Conservation (phyloP, 2,888 invertebrate genomes). For the Podabrus alpinus region DNA sequence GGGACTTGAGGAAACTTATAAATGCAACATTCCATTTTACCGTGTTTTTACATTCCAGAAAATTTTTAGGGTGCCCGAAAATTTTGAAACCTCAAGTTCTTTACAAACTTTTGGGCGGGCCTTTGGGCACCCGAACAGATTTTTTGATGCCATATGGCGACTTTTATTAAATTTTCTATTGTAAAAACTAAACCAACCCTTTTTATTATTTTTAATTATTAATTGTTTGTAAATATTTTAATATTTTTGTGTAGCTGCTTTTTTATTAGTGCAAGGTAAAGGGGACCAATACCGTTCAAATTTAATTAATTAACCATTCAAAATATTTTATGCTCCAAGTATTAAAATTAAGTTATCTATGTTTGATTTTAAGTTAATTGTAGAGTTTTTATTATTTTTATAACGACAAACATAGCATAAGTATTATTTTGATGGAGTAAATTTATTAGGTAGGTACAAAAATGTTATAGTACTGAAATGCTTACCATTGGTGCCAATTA, state of each 20-base stretch:
- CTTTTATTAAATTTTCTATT: not conserved
- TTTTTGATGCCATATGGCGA: not conserved
- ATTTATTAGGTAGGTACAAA: not conserved
- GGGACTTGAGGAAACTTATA: not conserved
- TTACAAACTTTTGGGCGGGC: not conserved
- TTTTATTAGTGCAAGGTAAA: conserved; percentile 1
- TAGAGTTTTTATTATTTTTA: not conserved
- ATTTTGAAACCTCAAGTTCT: not conserved
- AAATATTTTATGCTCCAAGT: not conserved
- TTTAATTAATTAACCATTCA: not conserved
- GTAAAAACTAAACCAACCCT: not conserved
- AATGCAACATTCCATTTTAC: not conserved
- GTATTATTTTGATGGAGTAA: not conserved
- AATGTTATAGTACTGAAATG: not conserved
- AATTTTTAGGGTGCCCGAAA: not conserved
- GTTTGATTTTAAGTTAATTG: not conserved
- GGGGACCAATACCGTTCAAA: not conserved
- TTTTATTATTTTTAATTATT: not conserved
- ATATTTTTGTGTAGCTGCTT: not conserved
- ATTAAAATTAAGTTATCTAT: not conserved
- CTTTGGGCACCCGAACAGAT: not conserved
- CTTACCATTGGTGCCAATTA: conserved; percentile 1
- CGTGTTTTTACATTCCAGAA: not conserved
- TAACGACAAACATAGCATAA: not conserved
- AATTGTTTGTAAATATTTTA: conserved; percentile 1